phyloP scores from a whole-genome alignment of 2,113 vertebrate species.

The Neodon shergylaensis region DNA sequence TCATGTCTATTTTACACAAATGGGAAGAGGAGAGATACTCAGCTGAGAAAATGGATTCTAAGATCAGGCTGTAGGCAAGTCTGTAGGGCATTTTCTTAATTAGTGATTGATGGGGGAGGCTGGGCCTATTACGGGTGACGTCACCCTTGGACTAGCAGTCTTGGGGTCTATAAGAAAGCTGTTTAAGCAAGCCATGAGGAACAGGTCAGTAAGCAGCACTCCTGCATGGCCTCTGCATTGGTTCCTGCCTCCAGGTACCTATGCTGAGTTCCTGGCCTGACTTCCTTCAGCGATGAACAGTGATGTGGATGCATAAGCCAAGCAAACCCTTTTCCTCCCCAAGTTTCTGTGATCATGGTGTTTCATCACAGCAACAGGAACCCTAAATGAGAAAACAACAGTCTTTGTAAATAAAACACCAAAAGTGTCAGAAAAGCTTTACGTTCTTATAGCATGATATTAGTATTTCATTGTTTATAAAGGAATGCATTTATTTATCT shows the following conservation, averaged over 20 bases:
- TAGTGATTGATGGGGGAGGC: neutral
- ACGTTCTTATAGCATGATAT: neutral
- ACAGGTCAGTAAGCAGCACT: neutral
- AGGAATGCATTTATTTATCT: neutral
- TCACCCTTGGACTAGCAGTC: neutral
- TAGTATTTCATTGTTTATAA: conserved; percentile 16
- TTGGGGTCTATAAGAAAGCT: neutral
- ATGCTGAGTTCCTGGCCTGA: neutral
- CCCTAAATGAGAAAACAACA: neutral
- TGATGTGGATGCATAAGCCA: neutral
- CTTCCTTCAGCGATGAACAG: neutral
- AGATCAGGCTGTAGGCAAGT: neutral
- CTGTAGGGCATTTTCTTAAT: neutral
- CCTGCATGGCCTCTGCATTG: neutral
- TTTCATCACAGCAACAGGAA: neutral
- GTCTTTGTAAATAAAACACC: conserved; percentile 1
- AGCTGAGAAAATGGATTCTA: neutral
- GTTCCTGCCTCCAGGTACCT: neutral
- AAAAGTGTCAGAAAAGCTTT: neutral
- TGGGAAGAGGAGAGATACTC: neutral
- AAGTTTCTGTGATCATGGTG: neutral
- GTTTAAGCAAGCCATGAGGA: neutral
- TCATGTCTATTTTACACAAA: neutral
- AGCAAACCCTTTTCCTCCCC: neutral
- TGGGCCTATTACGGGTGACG: neutral